These are phyloP conservation scores for Cylindroiulus punctatus DNA, from an alignment of 2,888 invertebrate genomes.

Conservation along the genomic window DNA sequence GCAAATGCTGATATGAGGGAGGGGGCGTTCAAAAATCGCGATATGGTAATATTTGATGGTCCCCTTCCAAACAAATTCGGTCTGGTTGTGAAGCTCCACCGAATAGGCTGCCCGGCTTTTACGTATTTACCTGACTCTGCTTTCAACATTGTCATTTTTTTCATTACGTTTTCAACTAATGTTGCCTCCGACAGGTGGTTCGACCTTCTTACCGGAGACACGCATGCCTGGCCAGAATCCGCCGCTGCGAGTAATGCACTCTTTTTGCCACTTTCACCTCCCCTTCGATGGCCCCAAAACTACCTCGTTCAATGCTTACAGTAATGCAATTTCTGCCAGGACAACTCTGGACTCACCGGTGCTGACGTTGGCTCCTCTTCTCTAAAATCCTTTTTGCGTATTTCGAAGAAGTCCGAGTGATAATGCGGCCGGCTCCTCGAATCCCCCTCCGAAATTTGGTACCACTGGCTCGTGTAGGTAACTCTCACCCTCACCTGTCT, in stretches of 20 bases:
- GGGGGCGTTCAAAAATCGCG: too few species aligned
- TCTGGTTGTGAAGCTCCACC: too few species aligned
- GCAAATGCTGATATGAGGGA: too few species aligned
- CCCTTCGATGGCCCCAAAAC: neutral
- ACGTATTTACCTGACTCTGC: neutral
- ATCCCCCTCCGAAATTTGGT: neutral
- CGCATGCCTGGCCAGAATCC: conserved; percentile 29
- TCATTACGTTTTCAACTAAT: neutral
- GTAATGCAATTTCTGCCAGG: neutral
- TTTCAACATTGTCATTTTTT: neutral
- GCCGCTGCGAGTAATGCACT: conserved; percentile 26
- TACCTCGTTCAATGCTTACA: neutral
- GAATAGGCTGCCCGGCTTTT: too few species aligned
- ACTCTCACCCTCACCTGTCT: neutral
- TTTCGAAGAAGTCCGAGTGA: neutral
- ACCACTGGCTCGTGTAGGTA: conserved; percentile 7
- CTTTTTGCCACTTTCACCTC: neutral
- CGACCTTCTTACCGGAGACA: conserved; percentile 31
- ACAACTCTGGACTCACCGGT: neutral
- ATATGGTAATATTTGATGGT: too few species aligned
- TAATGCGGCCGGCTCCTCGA: neutral
- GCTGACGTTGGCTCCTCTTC: neutral
- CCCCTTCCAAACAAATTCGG: too few species aligned
- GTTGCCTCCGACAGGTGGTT: conserved; percentile 37
- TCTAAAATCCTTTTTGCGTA: neutral